Evolutionary conservation across 2,888 invertebrate species (phyloP).

Genomic region (Lasioglossum vierecki): DNA sequence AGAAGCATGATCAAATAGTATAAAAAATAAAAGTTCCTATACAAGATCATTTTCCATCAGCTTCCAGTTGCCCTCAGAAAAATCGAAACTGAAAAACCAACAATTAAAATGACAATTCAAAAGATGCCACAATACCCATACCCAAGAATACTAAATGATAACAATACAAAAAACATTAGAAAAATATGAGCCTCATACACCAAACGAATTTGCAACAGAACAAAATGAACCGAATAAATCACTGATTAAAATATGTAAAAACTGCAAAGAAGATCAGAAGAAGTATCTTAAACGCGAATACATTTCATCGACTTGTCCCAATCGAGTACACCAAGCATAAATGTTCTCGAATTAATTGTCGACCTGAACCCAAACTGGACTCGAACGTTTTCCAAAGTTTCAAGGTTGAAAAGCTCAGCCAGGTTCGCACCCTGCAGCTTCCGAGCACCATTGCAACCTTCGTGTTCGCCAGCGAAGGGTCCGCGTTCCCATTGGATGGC

Average conservation of each 20-base stretch:
- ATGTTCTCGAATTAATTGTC: background rate
- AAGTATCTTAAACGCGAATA: background rate
- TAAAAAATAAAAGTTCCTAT: background rate
- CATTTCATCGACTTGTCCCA: background rate
- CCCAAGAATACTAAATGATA: background rate
- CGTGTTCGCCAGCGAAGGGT: background rate
- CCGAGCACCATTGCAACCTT: background rate
- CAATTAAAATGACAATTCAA: background rate
- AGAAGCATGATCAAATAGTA: background rate
- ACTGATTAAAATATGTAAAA: background rate
- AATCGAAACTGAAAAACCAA: no score
- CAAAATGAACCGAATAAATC: background rate
- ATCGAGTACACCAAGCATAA: background rate
- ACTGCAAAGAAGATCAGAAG: background rate
- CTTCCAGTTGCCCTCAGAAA: background rate
- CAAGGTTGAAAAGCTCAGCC: background rate
- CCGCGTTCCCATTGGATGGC: conserved; percentile 22
- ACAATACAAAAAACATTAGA: background rate
- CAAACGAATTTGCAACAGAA: background rate
- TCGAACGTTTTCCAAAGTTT: background rate
- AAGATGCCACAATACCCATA: background rate
- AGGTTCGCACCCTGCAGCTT: background rate
- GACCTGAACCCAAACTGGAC: background rate
- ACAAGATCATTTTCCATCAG: background rate
- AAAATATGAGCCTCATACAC: no score